Evolutionary conservation across 2,797 vertebrate species (phyloP), one percentile per base, ranked within the genome.

Genomic region (Centroberyx gerrardi): DNA sequence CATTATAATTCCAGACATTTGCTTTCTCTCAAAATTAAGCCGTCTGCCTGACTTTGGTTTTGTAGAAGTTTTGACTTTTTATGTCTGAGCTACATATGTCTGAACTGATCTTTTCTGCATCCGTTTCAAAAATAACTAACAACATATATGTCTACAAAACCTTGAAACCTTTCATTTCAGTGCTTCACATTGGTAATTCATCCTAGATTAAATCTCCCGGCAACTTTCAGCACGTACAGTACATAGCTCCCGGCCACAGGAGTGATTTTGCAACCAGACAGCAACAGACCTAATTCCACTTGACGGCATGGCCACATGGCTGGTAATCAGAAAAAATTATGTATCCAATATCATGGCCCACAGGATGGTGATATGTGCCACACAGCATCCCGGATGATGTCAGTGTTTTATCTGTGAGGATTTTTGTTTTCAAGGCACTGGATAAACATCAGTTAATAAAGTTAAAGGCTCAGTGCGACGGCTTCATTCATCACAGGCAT

Each of bases 1-100:
- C 62, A 78, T 88, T 86, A 78, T 75, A 69, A 87, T 87, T 89
- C 81, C 52, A 52, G 76, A 74, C 76, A 10, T 88, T 62, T 40
- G 62, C 76, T 86, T 74, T 74, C 64, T 70, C 59, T 49, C 15
- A 77, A 74, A 73, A 59, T 48, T 3, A 63, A 73, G 73, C 46
- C 0, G 52, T 54, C 27, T 56, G 55, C 29, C 27, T 74, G 78
- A 76, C 69, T 64, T 74, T 15, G 18, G 12, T 63, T 72, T 42
- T 44, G 48, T 7, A 8, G 8, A n/a, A 54, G 58, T 46, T 62
- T 70, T 12, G 17, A 68, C 44, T 36, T 61, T 31, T 14, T 36
- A 15, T 44, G 18, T 51, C 1, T 64, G 14, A 68, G 49, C 1
- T 48, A 58, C 1, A 12, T 10, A 3, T 12, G 40, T 42, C 40